Base-by-base conservation (phyloP, 92 coral and sea anemone genomes). In the Micromussa lordhowensis region DNA sequence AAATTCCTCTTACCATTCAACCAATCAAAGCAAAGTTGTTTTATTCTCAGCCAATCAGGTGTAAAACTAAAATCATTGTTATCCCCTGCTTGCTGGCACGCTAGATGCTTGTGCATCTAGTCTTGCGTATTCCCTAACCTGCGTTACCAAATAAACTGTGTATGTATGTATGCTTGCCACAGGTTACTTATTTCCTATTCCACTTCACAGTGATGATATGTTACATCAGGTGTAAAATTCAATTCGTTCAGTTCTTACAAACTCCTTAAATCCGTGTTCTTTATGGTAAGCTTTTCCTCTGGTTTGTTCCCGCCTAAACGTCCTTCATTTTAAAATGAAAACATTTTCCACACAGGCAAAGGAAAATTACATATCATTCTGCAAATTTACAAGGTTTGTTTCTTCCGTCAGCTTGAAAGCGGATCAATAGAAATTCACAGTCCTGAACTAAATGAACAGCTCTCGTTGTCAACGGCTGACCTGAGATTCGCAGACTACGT, bases 401-500 rank as follows among this genome's bases (percentile, higher is more conserved):
- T 35, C n/a, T 77, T 31, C 35, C 31, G 28, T 44, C 81, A 95
- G 98, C 89, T 95, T 72, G 90, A 93, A 76, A 68, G 91, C 71
- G 93, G 98, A 28, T 35, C 77, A 34, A 83, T 95, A 26, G 96
- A 91, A 19, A 82, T 95, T 28, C 88, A 90, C 53, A 85, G 94
- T 72, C 95, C 92, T 48, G 91, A 92, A 68, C 74, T 95, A 31
- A 80, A 76, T 34, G 88, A 88, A 49, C 94, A 81, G 54, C 84
- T 95, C 34, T 70, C 98, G 31, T 84, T 94, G 51, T 92, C 98
- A 29, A 93, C 93, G 28, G 96, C 98, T 24, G 98, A 95, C 82
- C 80, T 95, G 63, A 87, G 98, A 63, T 95, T 95, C 54, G 91
- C 98, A 26, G 95, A 95, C 84, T 93, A 93, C 54, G 86, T 94